A percentile compares a stretch with the other conserved stretches of the same genome.
Evolutionary conservation across 2,888 invertebrate species (phyloP).

Genomic region (Diaperis boleti): DNA sequence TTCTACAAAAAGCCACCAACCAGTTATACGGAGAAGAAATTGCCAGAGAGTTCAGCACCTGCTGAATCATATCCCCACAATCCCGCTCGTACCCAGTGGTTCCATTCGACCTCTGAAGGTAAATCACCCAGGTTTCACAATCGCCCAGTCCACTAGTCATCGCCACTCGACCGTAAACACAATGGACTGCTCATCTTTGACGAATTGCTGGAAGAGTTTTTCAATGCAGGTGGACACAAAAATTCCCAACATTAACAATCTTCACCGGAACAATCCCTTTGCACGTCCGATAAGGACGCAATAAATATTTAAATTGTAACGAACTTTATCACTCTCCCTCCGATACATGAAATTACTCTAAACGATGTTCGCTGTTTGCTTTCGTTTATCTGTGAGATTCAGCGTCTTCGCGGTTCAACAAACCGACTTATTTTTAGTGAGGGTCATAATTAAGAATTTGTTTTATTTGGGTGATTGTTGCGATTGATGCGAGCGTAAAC

Average conservation of each 20-base stretch:
- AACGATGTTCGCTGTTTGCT: neutral
- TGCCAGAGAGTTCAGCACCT: no score
- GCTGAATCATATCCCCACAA: no score
- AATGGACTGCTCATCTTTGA: conserved; percentile 22
- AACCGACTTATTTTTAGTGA: neutral
- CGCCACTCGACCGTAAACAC: conserved; percentile 17
- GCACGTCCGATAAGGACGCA: no score
- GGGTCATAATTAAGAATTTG: conserved; percentile 2
- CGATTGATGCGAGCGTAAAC: conserved; percentile 17
- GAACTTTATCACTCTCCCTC: neutral
- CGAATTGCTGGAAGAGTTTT: conserved; percentile 14
- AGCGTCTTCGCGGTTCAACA: neutral
- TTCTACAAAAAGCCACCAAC: no score
- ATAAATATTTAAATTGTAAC: no score
- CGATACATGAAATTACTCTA: neutral
- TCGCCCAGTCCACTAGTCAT: conserved; percentile 19
- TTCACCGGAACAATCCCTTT: no score
- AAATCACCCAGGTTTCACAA: conserved; percentile 8
- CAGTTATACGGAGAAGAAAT: no score
- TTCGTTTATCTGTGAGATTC: neutral
- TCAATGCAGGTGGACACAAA: no score
- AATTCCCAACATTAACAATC: no score
- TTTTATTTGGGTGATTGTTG: conserved; percentile 16
- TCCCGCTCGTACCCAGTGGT: no score
- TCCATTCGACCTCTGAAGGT: neutral